Percentiles rank a stretch among this genome's conserved stretches.
phyloP scores from a whole-genome alignment of 2,797 vertebrate species.

The Coregonus sp. region DNA sequence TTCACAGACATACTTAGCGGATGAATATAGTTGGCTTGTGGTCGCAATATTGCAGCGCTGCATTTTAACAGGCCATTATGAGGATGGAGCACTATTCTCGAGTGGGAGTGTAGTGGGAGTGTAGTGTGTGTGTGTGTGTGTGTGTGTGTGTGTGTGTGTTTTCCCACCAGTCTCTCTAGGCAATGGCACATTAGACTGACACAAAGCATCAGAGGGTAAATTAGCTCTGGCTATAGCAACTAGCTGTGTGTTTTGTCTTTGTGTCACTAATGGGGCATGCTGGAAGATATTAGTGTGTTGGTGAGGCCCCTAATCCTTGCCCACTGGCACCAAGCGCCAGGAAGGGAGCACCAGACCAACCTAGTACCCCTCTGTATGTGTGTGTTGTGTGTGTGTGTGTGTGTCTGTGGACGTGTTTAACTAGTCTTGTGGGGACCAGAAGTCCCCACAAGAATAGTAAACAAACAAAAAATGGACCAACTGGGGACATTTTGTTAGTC shows the following conservation, averaged over 20 bases:
- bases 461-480: too few relatives aligned
- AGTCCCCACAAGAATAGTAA: too few relatives aligned
- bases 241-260: background rate
- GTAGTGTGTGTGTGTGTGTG: background rate
- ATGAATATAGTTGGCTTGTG: background rate
- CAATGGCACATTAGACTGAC: background rate
- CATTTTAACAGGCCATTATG: conserved; percentile 2
- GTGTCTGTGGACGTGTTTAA: background rate
- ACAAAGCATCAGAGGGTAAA: background rate
- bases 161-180: background rate
- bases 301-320: background rate
- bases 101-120: background rate
- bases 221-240: background rate
- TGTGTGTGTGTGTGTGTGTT: background rate
- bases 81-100: background rate
- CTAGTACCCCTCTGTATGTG: background rate
- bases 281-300: background rate
- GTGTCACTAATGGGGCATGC: background rate
- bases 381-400: background rate
- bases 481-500: too few relatives aligned
- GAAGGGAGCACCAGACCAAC: background rate
- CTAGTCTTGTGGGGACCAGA: too few relatives aligned
- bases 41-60: background rate
- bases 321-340: too few relatives aligned
- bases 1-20: background rate